A percentile compares a stretch with the other conserved stretches of the same genome.
Evolutionary conservation across 2,888 invertebrate species (phyloP).

Genomic region (Plemyria rubiginata): DNA sequence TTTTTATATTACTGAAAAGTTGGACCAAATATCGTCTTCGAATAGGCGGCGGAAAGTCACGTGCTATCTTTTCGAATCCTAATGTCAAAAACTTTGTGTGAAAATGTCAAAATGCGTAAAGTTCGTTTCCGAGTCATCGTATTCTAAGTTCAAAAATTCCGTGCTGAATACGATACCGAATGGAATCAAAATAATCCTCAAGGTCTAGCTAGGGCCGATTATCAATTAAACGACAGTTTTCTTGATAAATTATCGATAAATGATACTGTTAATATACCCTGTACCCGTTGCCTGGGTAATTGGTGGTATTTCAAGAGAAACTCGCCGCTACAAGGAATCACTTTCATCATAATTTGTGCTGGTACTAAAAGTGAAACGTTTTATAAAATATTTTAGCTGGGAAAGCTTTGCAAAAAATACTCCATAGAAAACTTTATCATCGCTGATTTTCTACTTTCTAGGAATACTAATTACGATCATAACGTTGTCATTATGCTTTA

Average conservation of each 20-base stretch:
- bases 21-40: too few species aligned
- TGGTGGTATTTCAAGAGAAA: constrained; percentile 28
- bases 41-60: too few species aligned
- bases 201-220: constrained; percentile 58
- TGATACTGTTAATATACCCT: constrained; percentile 53
- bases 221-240: constrained; percentile 59
- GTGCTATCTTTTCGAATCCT: too few species aligned
- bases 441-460: too few species aligned
- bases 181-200: too few species aligned
- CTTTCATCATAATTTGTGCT: constrained; percentile 19
- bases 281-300: constrained; percentile 29
- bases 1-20: neutral
- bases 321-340: constrained; percentile 22
- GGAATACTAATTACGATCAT: too few species aligned
- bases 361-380: constrained; percentile 1
- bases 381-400: neutral
- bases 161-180: too few species aligned
- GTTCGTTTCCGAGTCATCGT: too few species aligned
- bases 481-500: too few species aligned
- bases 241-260: constrained; percentile 67
- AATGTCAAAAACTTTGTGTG: too few species aligned
- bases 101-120: too few species aligned
- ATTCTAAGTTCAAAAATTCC: too few species aligned
- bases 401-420: neutral
- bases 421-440: neutral